Evolutionary conservation across 1,140 invertebrate species (phyloP), one percentile per base, ranked within the genome.

Genomic region (Liolophura sinensis): DNA sequence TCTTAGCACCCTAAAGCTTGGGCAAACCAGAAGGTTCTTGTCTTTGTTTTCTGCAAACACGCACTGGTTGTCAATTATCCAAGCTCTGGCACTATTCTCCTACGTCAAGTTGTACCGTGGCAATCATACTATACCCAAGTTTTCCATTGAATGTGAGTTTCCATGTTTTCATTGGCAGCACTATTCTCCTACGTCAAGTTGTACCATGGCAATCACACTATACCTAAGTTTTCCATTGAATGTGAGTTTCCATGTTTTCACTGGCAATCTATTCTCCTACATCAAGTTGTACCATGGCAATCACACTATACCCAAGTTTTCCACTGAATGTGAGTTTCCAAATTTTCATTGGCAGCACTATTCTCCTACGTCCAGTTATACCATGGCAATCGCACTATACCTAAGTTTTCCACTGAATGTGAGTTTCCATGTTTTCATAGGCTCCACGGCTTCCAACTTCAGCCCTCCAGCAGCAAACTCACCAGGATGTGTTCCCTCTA

Each of bases 81-180:
- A n/a, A n/a, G n/a, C n/a, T n/a, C 9, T 40, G 31, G 9, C 9
- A 40, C 9, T 40, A 40, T 40, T 40, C 31, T 5, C 3, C 31
- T 40, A 40, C 31, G 31, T 9, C 31, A 40, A 40, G 9, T 9
- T 40, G 31, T 40, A 9, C 31, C 3, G 31, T 40, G 31, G 31
- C 3, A 9, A 40, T 40, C 31, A 40, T n/a, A n/a, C n/a, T n/a
- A 48, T 78, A 90, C 90, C 86, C 88, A 86, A 91, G 88, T 74
- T 88, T 84, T 48, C 90, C 90, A 66, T 86, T 86, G 76, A 88
- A 92, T 3, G 82, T 73, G 0, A 91, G 68, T 57, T 82, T 86
- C 90, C 91, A 92, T 65, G 83, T 86, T 70, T 87, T 87, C 90
- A 92, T 91, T 3, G 90, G 88, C 70, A 87, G 85, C 0, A 90